Base-by-base conservation (phyloP, 1,140 invertebrate species). In the Monomorium pharaonis region DNA sequence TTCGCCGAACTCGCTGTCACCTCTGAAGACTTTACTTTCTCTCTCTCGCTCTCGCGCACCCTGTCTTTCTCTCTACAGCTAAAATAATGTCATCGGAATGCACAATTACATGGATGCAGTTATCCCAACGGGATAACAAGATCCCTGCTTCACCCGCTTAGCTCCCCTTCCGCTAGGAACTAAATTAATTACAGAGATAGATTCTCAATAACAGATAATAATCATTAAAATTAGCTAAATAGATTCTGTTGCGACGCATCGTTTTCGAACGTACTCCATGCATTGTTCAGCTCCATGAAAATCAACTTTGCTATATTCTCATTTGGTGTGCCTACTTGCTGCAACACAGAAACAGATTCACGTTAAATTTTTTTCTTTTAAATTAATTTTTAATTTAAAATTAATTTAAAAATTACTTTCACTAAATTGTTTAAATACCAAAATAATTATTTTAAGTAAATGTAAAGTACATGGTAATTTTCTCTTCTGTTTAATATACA, bases 281-380 rank as follows among this genome's bases (percentile, higher is more conserved):
- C 99, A 93, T 99, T 99, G 95, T 99, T 99, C 86, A 99, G 95
- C 95, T 99, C 99, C 97, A 99, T 99, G 95, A 99, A 99, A 92
- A 99, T 99, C 92, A 99, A 94, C 95, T 99, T 99, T 14, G 99
- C 99, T 92, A 99, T 96, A 89, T 97, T 97, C 95, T 99, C 98
- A 92, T 99, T 98, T 47, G 97, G 96, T 1, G 98, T 98, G 49
- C 98, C 98, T 88, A 97, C 96, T 97, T 98, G 98, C 98, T 98
- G 95, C n/a, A 97, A 96, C 62, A 72, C 62, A 92, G 91, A 89
- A 65, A 47, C 21, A 27, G 16, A 60, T 21, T 54, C 16, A 16
- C 10, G 44, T 54, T 69, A 42, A 77, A 51, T 21, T 65, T 65
- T 47, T 33, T 74, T 56, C n/a, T 33, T 21, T 37, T 56, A 18